A percentile compares a stretch with the other conserved stretches of the same genome.
Conservation (phyloP, 2,888 invertebrate genomes). For the Plebejus anna region DNA sequence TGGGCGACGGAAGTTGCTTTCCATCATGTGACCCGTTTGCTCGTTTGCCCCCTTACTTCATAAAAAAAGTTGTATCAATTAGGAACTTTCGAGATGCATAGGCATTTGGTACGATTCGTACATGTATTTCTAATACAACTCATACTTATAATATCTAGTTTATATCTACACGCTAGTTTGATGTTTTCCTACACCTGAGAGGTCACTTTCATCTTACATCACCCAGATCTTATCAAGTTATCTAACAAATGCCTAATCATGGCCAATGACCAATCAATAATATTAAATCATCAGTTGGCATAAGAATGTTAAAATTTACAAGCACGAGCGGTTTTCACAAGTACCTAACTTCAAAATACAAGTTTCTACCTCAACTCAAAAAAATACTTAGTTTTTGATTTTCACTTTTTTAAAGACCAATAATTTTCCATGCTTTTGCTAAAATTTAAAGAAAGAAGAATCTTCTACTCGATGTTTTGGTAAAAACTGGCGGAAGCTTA, state of each 20-base stretch:
- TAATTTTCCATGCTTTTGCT: background rate
- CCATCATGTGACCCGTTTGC: too few relatives aligned
- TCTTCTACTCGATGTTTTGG: too few relatives aligned
- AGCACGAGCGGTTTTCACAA: background rate
- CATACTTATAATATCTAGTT: too few relatives aligned
- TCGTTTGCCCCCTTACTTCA: too few relatives aligned
- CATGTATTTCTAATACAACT: too few relatives aligned
- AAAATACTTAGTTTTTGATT: background rate
- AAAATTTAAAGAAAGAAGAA: too few relatives aligned
- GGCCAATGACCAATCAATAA: background rate
- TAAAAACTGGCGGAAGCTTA: too few relatives aligned
- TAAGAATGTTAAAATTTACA: background rate
- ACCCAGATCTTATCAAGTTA: background rate
- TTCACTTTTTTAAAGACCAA: background rate
- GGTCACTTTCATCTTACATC: conserved; percentile 6
- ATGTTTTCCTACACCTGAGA: background rate
- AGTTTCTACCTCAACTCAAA: background rate
- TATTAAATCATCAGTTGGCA: background rate
- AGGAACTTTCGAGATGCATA: too few relatives aligned
- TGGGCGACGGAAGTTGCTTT: too few relatives aligned
- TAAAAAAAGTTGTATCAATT: too few relatives aligned
- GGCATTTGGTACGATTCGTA: too few relatives aligned
- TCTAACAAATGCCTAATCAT: background rate
- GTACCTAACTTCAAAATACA: background rate
- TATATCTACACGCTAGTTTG: background rate